phyloP scores from a whole-genome alignment of 2,113 vertebrate species.

The Climacteris rufus region DNA sequence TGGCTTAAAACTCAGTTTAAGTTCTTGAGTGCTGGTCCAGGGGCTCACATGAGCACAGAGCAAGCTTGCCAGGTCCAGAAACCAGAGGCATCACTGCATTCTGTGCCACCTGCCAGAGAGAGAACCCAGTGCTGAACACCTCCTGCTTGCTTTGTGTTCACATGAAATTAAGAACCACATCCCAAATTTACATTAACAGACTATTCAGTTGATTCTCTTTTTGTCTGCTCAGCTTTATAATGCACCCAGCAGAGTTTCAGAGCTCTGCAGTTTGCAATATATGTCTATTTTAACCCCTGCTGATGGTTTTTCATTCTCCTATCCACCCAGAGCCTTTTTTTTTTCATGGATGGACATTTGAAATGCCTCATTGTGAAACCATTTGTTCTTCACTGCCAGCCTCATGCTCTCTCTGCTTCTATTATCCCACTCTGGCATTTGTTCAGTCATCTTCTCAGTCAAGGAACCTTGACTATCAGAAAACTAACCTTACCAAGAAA shows the following conservation, averaged over 20 bases:
- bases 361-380: neutral
- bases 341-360: neutral
- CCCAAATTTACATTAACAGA: neutral
- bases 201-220: neutral
- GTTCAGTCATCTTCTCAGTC: neutral
- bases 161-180: neutral
- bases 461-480: neutral
- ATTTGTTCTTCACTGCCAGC: neutral
- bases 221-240: neutral
- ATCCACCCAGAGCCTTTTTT: neutral
- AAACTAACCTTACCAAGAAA: neutral
- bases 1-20: neutral
- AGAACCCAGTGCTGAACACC: neutral
- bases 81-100: accelerated
- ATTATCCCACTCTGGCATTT: neutral
- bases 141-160: neutral
- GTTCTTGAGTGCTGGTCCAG: neutral
- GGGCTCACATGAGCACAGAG: neutral
- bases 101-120: neutral
- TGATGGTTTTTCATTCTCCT: neutral
- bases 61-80: neutral
- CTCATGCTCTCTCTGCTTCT: neutral
- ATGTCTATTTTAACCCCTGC: neutral
- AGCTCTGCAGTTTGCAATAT: neutral
- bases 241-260: neutral